Conservation (phyloP, 2,113 vertebrate species). For the Entelurus aequoreus region DNA sequence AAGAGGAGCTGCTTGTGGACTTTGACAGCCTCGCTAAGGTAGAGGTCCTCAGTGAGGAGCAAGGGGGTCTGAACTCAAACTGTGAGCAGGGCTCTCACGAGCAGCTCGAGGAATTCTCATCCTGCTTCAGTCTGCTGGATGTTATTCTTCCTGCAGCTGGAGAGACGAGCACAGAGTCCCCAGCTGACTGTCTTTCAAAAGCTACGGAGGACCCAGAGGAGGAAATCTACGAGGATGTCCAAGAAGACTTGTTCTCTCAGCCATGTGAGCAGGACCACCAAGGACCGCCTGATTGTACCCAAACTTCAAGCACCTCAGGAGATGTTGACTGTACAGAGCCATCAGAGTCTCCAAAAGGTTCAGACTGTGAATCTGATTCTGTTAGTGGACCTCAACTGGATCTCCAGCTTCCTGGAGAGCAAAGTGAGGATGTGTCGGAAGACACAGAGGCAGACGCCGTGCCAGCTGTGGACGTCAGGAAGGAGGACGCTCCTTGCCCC, state of each 20-base stretch:
- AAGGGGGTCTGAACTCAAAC: slow-evolving; percentile 5
- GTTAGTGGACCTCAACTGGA: neutral
- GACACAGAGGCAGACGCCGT: slow-evolving; percentile 36
- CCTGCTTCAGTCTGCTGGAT: slow-evolving; percentile 49
- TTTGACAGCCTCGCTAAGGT: slow-evolving; percentile 63
- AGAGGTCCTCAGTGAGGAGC: slow-evolving; percentile 18
- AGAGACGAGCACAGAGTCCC: slow-evolving; percentile 43
- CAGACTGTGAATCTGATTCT: slow-evolving; percentile 13
- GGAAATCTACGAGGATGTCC: slow-evolving; percentile 21
- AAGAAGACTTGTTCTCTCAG: slow-evolving; percentile 14
- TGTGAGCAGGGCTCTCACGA: slow-evolving; percentile 27
- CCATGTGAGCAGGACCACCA: slow-evolving; percentile 3
- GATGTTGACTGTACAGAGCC: slow-evolving; percentile 1
- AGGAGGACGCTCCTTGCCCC: slow-evolving; percentile 6
- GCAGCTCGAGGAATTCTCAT: slow-evolving; percentile 26
- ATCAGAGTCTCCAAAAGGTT: slow-evolving; percentile 22
- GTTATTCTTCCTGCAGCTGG: slow-evolving; percentile 67
- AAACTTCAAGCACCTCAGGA: slow-evolving; percentile 31
- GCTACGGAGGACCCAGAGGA: neutral
- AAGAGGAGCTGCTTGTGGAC: slow-evolving; percentile 64
- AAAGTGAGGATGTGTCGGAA: slow-evolving; percentile 13
- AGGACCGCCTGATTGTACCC: neutral
- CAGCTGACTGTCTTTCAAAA: slow-evolving; percentile 6
- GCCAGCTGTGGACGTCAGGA: slow-evolving; percentile 16
- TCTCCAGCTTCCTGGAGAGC: slow-evolving; percentile 22